phyloP scores from a whole-genome alignment of 2,888 invertebrate genomes.

The Ophion ventricosus region DNA sequence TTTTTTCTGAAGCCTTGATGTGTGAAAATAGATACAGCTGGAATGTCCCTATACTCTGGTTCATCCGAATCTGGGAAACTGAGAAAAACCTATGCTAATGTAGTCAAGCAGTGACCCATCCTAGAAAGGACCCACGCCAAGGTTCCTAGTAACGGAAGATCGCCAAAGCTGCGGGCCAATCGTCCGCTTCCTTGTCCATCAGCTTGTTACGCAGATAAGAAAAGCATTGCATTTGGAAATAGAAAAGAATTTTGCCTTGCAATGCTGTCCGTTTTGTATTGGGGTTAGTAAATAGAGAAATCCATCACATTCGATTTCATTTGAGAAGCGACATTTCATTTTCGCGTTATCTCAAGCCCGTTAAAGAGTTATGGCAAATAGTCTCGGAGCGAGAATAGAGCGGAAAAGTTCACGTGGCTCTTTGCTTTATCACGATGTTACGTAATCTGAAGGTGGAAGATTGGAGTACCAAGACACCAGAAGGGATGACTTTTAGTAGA shows the following conservation, averaged over 20 bases:
- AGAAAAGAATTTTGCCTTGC: not conserved
- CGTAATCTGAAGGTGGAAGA: constrained; percentile 1
- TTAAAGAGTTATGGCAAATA: not conserved
- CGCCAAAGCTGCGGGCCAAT: not conserved
- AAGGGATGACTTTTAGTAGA: constrained; percentile 8
- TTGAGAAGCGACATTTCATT: not conserved
- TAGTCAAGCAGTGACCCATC: not conserved
- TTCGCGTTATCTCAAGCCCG: not conserved
- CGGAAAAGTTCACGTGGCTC: not conserved
- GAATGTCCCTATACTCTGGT: not conserved
- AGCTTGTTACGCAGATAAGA: not conserved
- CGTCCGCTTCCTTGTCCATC: not conserved
- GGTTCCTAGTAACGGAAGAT: not conserved
- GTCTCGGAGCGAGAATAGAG: not conserved
- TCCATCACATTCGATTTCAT: not conserved
- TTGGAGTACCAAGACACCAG: constrained; percentile 7
- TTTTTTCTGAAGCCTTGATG: too few species aligned
- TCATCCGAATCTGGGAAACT: not conserved
- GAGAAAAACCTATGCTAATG: not conserved
- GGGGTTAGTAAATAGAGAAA: not conserved
- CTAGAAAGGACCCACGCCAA: not conserved
- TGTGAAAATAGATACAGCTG: too few species aligned
- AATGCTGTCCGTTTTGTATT: not conserved
- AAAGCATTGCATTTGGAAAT: not conserved
- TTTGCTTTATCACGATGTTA: not conserved